Evolutionary conservation across 2,113 vertebrate species (phyloP).

Genomic region (Zosterops hypoxanthus): DNA sequence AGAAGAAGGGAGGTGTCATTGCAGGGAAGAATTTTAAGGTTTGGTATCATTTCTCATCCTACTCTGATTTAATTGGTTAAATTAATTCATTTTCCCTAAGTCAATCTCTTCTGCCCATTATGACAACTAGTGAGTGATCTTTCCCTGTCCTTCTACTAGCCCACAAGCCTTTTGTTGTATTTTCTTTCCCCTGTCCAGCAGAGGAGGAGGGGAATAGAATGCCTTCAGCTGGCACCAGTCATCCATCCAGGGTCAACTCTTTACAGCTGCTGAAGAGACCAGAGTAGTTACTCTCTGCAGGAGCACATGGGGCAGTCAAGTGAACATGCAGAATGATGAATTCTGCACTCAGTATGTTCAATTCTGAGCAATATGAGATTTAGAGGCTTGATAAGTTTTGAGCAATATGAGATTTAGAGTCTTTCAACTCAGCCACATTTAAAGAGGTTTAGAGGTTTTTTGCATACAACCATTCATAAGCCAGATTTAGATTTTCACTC

Average conservation of each 20-base stretch:
- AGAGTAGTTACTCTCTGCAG: background rate
- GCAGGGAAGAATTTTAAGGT: background rate
- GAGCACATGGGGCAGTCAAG: rapidly evolving
- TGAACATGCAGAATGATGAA: background rate
- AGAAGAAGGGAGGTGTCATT: background rate
- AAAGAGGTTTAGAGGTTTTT: background rate
- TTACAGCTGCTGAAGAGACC: background rate
- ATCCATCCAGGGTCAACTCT: background rate
- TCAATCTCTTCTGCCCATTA: background rate
- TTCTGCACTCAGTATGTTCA: background rate
- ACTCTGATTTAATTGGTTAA: background rate
- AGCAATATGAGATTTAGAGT: background rate
- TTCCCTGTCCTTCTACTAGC: background rate
- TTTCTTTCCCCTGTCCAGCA: background rate
- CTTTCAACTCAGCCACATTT: background rate
- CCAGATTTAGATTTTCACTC: background rate
- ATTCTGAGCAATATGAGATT: background rate
- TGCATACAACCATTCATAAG: background rate
- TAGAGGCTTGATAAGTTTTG: background rate
- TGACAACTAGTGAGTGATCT: background rate
- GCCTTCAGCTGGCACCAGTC: background rate
- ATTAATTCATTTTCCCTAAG: background rate
- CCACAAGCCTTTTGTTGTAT: rapidly evolving
- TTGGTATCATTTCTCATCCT: background rate
- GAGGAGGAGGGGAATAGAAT: background rate